Evolutionary conservation across 2,888 invertebrate genomes (phyloP).

Genomic region (Dicycla oo): DNA sequence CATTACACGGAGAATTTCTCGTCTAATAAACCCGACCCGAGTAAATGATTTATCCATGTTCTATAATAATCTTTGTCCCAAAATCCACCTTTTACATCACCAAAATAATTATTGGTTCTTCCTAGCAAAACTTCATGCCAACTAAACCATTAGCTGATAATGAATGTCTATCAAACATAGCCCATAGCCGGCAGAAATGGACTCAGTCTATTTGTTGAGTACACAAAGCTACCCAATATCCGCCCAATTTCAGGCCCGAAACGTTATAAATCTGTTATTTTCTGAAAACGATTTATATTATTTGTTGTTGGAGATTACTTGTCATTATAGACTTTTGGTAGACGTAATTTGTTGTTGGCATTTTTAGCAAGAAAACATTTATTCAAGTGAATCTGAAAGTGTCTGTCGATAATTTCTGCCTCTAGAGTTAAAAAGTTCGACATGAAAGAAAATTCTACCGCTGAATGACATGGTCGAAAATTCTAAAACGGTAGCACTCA

Average conservation of each 20-base stretch:
- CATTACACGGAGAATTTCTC: no score
- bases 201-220: constrained; percentile 51
- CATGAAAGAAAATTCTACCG: neutral
- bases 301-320: constrained; percentile 40
- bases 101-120: constrained; percentile 25
- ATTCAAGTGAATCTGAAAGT: neutral
- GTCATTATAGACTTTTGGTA: constrained; percentile 7
- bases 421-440: neutral
- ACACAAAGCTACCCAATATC: constrained; percentile 65
- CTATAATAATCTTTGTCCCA: neutral
- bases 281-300: constrained; percentile 39
- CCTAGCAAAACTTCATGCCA: constrained; percentile 41
- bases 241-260: constrained; percentile 39
- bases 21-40: no score
- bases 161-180: constrained; percentile 65
- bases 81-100: neutral
- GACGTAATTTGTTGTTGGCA: constrained; percentile 10
- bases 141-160: constrained; percentile 67
- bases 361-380: neutral
- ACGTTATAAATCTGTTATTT: constrained; percentile 41
- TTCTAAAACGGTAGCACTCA: neutral
- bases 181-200: constrained; percentile 35
- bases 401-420: neutral
- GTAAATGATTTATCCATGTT: neutral
- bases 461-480: constrained; percentile 2